Percentiles rank a stretch among this genome's conserved stretches.
Conservation (phyloP, 2,888 invertebrate genomes). For the Agrotis clavis region DNA sequence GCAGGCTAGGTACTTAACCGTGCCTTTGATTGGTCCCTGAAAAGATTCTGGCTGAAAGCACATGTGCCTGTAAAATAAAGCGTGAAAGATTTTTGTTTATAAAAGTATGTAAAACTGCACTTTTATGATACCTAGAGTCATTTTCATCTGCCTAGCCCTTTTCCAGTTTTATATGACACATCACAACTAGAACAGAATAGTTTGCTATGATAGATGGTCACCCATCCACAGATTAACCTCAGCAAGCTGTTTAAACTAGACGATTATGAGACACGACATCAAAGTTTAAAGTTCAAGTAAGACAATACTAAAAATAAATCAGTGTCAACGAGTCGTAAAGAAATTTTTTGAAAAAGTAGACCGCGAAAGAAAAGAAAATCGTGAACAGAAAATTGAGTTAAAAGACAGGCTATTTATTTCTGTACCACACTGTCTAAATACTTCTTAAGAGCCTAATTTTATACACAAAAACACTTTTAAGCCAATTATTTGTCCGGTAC, state of each 20-base stretch:
- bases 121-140: no score
- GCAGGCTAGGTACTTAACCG: background rate
- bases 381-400: background rate
- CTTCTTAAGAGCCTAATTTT: conserved; percentile 26
- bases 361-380: conserved; percentile 13
- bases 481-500: conserved; percentile 35
- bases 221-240: no score
- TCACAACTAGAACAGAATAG: no score
- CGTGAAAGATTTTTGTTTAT: no score
- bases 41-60: background rate
- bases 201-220: no score
- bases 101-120: no score
- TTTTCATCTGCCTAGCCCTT: no score
- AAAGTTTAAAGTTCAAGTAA: background rate
- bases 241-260: no score
- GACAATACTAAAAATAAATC: background rate
- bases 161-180: no score
- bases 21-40: background rate
- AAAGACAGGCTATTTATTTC: conserved; percentile 6
- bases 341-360: conserved; percentile 1
- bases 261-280: no score
- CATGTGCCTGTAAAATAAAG: no score
- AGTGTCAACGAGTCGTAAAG: background rate
- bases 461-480: conserved; percentile 47
- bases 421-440: background rate